Conservation (phyloP, 2,113 vertebrate species). For the Pseudopodoces humilis region DNA sequence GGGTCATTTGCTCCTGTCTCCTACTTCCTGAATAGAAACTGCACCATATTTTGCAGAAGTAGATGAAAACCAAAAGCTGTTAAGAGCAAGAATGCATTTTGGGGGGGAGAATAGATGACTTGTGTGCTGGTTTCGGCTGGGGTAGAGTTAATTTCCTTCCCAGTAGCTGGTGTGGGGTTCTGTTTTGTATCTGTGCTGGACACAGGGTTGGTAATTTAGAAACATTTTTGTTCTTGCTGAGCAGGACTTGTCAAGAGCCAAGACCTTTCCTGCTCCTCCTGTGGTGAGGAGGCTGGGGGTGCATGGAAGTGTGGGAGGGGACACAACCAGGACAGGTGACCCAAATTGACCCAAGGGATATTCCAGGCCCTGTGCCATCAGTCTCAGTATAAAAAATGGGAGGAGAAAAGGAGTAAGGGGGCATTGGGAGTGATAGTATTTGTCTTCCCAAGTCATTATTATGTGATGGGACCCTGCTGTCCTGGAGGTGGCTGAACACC, state of each 20-base stretch:
- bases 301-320: neutral
- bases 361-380: neutral
- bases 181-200: neutral
- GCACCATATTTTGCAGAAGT: neutral
- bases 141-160: neutral
- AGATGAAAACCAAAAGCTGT: neutral
- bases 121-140: neutral
- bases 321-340: neutral
- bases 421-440: neutral
- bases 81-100: neutral
- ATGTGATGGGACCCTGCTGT: neutral
- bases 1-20: neutral
- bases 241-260: neutral
- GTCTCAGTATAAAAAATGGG: neutral
- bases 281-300: neutral
- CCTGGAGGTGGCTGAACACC: neutral
- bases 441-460: accelerated
- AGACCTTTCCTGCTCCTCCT: neutral
- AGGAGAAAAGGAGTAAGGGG: too few species aligned
- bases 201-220: neutral
- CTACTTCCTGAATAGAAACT: neutral
- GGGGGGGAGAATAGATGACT: neutral
- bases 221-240: neutral
- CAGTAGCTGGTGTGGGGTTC: neutral
- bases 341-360: neutral